A percentile compares a stretch with the other conserved stretches of the same genome.
Evolutionary conservation across 2,797 vertebrate species (phyloP).

Genomic region (Borostomias antarcticus): DNA sequence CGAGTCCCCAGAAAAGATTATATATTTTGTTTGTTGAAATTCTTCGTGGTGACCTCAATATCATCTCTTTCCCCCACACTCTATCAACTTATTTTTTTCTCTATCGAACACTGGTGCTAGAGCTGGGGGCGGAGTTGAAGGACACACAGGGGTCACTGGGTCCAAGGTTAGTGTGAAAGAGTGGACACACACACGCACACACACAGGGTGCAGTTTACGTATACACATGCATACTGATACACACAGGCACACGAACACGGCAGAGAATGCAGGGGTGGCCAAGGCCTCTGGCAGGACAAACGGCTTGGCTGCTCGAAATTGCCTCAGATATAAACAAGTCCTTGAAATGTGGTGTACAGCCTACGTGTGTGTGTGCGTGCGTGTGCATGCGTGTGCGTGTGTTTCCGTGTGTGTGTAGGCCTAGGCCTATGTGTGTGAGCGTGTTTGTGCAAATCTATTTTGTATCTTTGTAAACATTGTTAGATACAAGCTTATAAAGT

Average conservation of each 20-base stretch:
- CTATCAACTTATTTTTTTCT: too few species aligned
- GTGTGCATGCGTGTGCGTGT: not conserved
- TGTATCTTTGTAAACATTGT: too few species aligned
- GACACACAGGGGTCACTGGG: not conserved
- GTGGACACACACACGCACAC: not conserved
- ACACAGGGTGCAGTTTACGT: not conserved
- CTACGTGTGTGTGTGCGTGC: not conserved
- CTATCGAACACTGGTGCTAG: not conserved
- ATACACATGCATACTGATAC: too few species aligned
- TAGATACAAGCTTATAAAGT: too few species aligned
- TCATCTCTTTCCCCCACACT: too few species aligned
- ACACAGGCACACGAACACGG: not conserved
- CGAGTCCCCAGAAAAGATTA: not conserved
- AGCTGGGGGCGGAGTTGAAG: not conserved
- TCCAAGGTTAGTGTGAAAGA: not conserved
- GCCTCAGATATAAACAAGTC: slow-evolving; percentile 18
- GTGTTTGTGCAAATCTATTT: not conserved
- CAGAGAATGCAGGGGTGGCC: slow-evolving; percentile 10
- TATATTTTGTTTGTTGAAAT: not conserved
- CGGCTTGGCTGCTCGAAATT: slow-evolving; percentile 32
- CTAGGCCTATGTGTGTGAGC: not conserved
- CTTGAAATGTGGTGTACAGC: slow-evolving; percentile 48
- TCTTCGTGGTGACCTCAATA: not conserved
- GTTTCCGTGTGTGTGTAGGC: not conserved
- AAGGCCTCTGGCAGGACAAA: slow-evolving; percentile 49